Base-by-base conservation (phyloP, 92 coral and sea anemone species). In the Bergia sp. region DNA sequence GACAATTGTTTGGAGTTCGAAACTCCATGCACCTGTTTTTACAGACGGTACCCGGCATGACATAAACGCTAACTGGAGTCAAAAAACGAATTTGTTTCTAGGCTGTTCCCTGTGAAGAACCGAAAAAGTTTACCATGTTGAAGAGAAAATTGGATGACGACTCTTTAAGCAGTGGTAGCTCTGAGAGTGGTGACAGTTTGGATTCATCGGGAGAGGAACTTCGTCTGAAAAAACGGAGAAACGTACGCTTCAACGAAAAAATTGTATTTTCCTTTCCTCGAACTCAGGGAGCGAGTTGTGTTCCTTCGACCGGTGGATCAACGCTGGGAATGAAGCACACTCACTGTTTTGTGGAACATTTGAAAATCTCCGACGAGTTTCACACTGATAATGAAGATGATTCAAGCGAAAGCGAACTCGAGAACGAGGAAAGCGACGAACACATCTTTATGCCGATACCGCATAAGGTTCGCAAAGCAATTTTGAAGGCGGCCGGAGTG, bases 401-500 rank as follows among this genome's bases (percentile, higher is more conserved):
- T 88, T 85, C 90, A 13, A 92, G 94, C 55, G 92, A 92, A 38
- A 92, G 94, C 79, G 95, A 91, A 74, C 89, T 91, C 2, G 95
- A 92, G 37, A 90, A 79, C 7, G 96, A 83, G 5, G 89, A 86
- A 7, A 89, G 84, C 13, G 93, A 87, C 76, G 93, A 81, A 42
- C 91, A 87, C 29, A 82, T 92, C 79, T 94, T 97, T 86, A 89
- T 96, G 92, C 96, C 99, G 45, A 94, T 95, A 74, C 94, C 98
- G 3, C 98, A 95, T 82, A 95, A 97, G 75, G 91, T 92, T 80
- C 97, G 99, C 20, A 96, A 96, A 84, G 96, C 96, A 86, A 91
- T 97, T 82, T 93, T 97, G 92, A 94, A 95, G 86, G 95, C 96
- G 92, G 98, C 99, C 91, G 99, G 99, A 66, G 99, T 97, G 23